phyloP scores from a whole-genome alignment of 1,140 invertebrate genomes.

The Drosophila repleta region DNA sequence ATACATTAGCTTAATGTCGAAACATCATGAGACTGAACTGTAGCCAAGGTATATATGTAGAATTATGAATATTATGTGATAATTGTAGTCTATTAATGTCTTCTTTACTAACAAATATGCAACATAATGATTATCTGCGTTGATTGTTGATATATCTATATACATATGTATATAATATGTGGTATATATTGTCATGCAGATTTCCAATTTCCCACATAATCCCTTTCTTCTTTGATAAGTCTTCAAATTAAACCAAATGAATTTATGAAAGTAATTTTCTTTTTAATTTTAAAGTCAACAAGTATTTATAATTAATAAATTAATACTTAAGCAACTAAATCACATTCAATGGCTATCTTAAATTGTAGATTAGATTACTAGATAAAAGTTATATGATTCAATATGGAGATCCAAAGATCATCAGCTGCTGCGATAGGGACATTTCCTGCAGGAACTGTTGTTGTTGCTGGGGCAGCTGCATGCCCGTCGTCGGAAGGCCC shows the following conservation, averaged over 20 bases:
- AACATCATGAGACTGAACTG: too few relatives aligned
- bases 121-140: too few relatives aligned
- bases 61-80: too few relatives aligned
- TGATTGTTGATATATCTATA: too few relatives aligned
- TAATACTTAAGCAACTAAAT: conserved; percentile 50
- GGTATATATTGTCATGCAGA: too few relatives aligned
- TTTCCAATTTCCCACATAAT: too few relatives aligned
- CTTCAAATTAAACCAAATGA: background rate
- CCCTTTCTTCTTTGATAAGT: too few relatives aligned
- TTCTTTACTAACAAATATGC: too few relatives aligned
- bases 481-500: background rate
- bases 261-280: background rate
- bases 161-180: too few relatives aligned
- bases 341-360: conserved; percentile 59
- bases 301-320: conserved; percentile 64
- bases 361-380: conserved; percentile 9
- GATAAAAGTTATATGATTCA: background rate
- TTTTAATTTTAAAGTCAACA: conserved; percentile 56
- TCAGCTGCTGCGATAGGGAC: conserved; percentile 64
- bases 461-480: conserved; percentile 54
- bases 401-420: conserved; percentile 57
- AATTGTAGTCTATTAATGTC: too few relatives aligned
- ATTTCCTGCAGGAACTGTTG: conserved; percentile 55
- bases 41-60: too few relatives aligned
- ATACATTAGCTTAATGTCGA: too few relatives aligned